Evolutionary conservation across 2,888 invertebrate species (phyloP).

Genomic region (Napeogenes sylphis): DNA sequence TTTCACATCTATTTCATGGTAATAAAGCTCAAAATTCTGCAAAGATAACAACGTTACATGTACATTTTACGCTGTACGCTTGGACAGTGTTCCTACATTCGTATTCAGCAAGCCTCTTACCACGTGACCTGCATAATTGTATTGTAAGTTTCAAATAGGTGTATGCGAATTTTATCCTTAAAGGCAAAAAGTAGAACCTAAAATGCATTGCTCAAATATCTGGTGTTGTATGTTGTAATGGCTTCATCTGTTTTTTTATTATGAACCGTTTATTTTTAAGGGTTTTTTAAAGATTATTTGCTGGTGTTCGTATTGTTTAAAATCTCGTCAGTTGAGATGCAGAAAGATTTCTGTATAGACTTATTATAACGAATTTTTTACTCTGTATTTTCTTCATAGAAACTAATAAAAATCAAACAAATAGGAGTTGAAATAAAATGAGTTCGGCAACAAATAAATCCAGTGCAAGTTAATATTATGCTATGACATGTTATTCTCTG

Average conservation of each 20-base stretch:
- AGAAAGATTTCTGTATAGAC: too few relatives aligned
- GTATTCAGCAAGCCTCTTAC: conserved; percentile 36
- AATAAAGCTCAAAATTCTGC: conserved; percentile 16
- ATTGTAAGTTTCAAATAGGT: conserved; percentile 10
- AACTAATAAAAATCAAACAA: too few relatives aligned
- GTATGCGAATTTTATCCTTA: conserved; percentile 12
- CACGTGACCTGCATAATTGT: conserved; percentile 40
- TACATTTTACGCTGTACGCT: conserved; percentile 18
- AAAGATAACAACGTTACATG: conserved; percentile 13
- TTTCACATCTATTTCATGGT: too few relatives aligned
- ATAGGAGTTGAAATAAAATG: background rate
- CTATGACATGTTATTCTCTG: background rate
- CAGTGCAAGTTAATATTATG: background rate
- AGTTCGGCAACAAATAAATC: background rate
- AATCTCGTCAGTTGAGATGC: conserved; percentile 3
- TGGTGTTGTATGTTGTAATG: conserved; percentile 28
- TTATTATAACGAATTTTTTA: too few relatives aligned
- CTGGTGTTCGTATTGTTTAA: background rate
- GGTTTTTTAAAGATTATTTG: background rate
- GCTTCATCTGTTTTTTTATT: conserved; percentile 39
- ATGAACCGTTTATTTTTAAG: conserved; percentile 3
- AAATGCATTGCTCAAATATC: conserved; percentile 5
- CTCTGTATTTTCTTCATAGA: too few relatives aligned
- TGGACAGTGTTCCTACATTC: conserved; percentile 30
- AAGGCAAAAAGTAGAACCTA: background rate